Evolutionary conservation across 2,797 vertebrate species (phyloP), one percentile per base, ranked within the genome.

Genomic region (Tolypeutes matacus): DNA sequence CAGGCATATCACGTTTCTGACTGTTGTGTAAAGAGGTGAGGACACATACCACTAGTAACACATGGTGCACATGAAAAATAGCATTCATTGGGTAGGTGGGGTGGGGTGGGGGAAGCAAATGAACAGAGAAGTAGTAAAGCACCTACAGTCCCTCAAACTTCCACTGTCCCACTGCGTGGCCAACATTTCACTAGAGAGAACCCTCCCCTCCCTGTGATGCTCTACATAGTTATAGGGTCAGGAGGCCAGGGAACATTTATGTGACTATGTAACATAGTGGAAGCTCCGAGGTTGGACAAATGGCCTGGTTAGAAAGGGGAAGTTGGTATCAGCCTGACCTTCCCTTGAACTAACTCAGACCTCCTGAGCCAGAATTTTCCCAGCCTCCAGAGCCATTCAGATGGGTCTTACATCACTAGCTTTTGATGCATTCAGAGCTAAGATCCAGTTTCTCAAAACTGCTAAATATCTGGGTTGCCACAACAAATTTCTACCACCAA

Each of bases 381-480:
- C 58, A 78, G 53, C 21, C 31, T 17, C 77, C 46, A 69, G 29
- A 94, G 18, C 17, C 20, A 46, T 49, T 31, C 4, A 56, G 13
- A n/a, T 62, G 5, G 7, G 4, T 90, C 15, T 81, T 42, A 27
- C 18, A 46, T 70, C 65, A 83, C 78, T 62, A 46, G 7, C 17
- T 81, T 92, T 92, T 73, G 31, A 82, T 83, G 21, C 42, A 65
- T 62, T 94, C 91, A 84, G 36, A 64, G 5, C 31, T 58, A 12
- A 96, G 42, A 70, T 72, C 12, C 0, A 88, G 31, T 95, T 90
- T 86, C 86, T 89, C 76, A 96, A 93, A 92, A 89, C 34, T 84
- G 6, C 58, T 86, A 73, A 86, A 18, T 94, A 76, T 86, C 31
- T 89, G n/a, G n/a, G 80, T 69, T 39, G 29, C 46, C 73, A 56